phyloP scores from a whole-genome alignment of 2,797 vertebrate genomes.

The Margarornis squamiger region DNA sequence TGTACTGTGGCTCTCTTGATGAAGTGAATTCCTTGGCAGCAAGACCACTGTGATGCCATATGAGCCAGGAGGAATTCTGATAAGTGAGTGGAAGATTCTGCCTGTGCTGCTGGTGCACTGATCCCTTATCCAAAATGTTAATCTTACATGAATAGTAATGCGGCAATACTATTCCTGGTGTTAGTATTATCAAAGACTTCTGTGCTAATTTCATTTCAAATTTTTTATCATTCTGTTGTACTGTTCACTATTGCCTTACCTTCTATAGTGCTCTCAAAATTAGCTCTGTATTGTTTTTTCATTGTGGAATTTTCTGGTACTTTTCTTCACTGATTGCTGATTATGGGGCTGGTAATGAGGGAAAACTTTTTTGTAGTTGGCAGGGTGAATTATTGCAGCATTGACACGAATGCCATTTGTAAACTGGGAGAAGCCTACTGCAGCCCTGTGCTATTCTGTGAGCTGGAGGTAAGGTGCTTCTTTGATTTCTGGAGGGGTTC shows the following conservation, averaged over 20 bases:
- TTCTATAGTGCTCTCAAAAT: neutral
- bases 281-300: neutral
- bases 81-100: neutral
- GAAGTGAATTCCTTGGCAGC: neutral
- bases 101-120: neutral
- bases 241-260: neutral
- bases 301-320: neutral
- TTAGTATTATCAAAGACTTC: neutral
- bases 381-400: conserved; percentile 52
- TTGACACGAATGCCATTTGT: conserved; percentile 72
- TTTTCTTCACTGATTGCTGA: neutral
- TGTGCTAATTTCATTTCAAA: neutral
- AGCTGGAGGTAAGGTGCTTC: conserved; percentile 75
- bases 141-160: neutral
- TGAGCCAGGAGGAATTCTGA: neutral
- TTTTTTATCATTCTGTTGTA: neutral
- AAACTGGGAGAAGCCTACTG: conserved; percentile 80
- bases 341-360: neutral
- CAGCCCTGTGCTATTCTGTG: conserved; percentile 86
- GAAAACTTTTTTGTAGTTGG: conserved; percentile 62
- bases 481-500: neutral
- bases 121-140: neutral
- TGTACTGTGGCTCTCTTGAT: neutral
- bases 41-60: neutral
- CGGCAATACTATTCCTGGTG: neutral